Base-by-base conservation (phyloP, 2,888 invertebrate genomes). In the Amblyjoppa proteus region DNA sequence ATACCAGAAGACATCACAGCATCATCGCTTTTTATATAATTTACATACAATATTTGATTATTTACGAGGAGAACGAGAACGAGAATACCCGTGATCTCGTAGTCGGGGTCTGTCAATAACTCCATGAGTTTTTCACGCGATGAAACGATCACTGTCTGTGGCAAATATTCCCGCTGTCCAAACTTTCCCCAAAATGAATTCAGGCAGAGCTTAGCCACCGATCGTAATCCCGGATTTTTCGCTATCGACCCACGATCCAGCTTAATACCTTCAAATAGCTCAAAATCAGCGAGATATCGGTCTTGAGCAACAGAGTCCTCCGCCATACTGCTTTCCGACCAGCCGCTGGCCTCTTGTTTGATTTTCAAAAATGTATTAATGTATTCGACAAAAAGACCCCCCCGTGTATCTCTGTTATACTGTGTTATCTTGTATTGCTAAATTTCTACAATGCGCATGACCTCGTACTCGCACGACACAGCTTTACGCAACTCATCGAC, bases 401-500 rank as follows among this genome's bases (percentile, higher is more conserved):
- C 38, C 25, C 86, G 86, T 20, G 80, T 81, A 6, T 74, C 79
- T 41, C 20, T 2, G 5, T 34, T 13, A 3, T 31, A 0, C 93
- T 75, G 85, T 93, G 93, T n/a, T 90, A 90, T 1, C 89, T 88
- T 7, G 49, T 49, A 49, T 16, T 49, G 49, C 49, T 11, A 49
- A 87, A 93, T 90, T 85, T 93, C 92, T 56, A 88, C 85, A 6
- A 93, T 88, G 61, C 92, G 85, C 0, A 90, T 2, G n/a, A 93
- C 87, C 68, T 83, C 80, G 77, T 94, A 94, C 0, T 92, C 93
- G 45, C 87, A 86, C 16, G 49, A 49, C 2, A 49, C 49, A 16
- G 49, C 49, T 49, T 49, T 49, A 11, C 16, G 11, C 49, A 94
- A 73, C 85, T 94, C 94, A 20, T 91, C 91, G 0, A 89, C 88